Evolutionary conservation across 2,888 invertebrate species (phyloP).

Genomic region (Asteroscopus sphinx): DNA sequence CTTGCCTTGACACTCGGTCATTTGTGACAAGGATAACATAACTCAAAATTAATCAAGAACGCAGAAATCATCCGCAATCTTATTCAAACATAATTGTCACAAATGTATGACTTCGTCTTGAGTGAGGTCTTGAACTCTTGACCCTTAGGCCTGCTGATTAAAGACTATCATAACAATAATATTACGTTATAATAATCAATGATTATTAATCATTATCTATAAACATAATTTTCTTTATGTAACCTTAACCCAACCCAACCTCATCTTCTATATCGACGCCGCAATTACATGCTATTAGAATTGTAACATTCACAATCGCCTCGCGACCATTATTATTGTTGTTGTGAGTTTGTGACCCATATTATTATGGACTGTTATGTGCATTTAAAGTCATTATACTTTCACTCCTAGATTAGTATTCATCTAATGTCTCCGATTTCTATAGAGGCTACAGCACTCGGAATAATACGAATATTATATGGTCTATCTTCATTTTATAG

Average conservation of each 20-base stretch:
- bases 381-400: constrained; percentile 42
- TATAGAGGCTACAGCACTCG: constrained; percentile 16
- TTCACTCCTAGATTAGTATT: constrained; percentile 39
- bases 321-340: constrained; percentile 20
- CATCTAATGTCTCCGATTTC: constrained; percentile 39
- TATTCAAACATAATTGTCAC: too few species aligned
- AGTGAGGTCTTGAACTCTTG: too few species aligned
- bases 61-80: too few species aligned
- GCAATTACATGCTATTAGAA: constrained; percentile 33
- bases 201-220: too few species aligned
- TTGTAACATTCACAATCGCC: constrained; percentile 32
- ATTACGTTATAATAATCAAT: too few species aligned
- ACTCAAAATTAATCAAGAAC: too few species aligned
- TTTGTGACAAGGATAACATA: too few species aligned
- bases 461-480: neutral
- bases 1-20: too few species aligned
- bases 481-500: neutral
- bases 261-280: constrained; percentile 20
- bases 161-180: too few species aligned
- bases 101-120: too few species aligned
- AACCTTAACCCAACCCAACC: neutral
- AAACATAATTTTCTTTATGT: neutral
- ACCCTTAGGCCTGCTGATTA: too few species aligned
- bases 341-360: constrained; percentile 30
- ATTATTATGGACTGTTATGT: constrained; percentile 29